Evolutionary conservation across 2,113 vertebrate species (phyloP), one percentile per base, ranked within the genome.

Genomic region (Synchiropus splendidus): DNA sequence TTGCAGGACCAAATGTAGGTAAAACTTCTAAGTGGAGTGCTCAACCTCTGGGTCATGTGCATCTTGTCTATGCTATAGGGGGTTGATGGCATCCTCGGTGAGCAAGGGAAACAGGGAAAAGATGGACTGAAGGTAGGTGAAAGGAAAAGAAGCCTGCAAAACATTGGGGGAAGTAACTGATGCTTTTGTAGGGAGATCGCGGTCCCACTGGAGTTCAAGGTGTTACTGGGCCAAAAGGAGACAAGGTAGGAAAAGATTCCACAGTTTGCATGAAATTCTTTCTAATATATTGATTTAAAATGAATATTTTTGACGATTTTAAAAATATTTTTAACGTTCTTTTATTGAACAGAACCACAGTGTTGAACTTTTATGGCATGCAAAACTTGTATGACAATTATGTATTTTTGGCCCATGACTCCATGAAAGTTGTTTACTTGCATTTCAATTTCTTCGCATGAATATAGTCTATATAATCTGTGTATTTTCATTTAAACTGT

Each of bases 231-330:
- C 39, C 70, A 16, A 67, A 61, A 61, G 78, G 83, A 12, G 42
- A 74, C 51, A 87, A 85, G 76, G 84, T 87, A 51, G 27, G 51
- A 27, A n/a, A n/a, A n/a, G n/a, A n/a, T n/a, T n/a, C n/a, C n/a
- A n/a, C n/a, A n/a, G n/a, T n/a, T n/a, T n/a, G n/a, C n/a, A n/a
- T n/a, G n/a, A n/a, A n/a, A n/a, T n/a, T n/a, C n/a, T n/a, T n/a
- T n/a, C n/a, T n/a, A 8, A 27, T 27, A 27, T 27, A 27, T 27
- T 27, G 21, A 27, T 27, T 27, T 27, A 27, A 5, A 27, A 27
- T 27, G 21, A n/a, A n/a, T n/a, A n/a, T 27, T 27, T 27, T 27
- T 27, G 4, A 27, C 21, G 8, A 4, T 27, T 27, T 27, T 27
- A 27, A 8, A 8, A 27, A 27, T 27, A 27, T 27, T 27, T 27